A percentile compares a stretch with the other conserved stretches of the same genome.
Conservation (phyloP, 1,140 invertebrate species). For the Ditylenchus dipsaci region DNA sequence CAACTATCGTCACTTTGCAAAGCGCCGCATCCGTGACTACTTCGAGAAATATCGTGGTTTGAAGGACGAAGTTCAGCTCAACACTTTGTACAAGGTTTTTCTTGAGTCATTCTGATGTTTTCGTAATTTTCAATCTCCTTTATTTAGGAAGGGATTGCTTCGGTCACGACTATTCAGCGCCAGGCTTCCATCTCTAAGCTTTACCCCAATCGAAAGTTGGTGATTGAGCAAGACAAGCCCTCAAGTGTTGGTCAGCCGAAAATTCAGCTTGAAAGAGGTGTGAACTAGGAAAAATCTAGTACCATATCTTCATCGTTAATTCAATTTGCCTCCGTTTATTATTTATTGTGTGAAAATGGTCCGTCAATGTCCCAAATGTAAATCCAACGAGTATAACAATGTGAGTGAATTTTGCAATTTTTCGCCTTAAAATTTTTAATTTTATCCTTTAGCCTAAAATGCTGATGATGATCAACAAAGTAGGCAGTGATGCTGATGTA, state of each 20-base stretch:
- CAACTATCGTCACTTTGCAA: conserved; percentile 21
- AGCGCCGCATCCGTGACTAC: conserved; percentile 21
- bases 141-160: conserved; percentile 31
- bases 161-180: conserved; percentile 29
- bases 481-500: no score
- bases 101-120: background rate
- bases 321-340: conserved; percentile 5
- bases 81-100: background rate
- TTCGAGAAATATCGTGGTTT: conserved; percentile 9
- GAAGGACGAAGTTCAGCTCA: background rate
- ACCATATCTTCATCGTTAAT: background rate
- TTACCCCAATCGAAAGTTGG: conserved; percentile 1
- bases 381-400: conserved; percentile 96
- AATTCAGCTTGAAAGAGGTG: background rate
- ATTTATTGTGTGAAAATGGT: background rate
- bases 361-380: conserved; percentile 88
- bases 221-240: conserved; percentile 23
- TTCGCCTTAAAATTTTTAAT: background rate
- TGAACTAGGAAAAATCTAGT: conserved; percentile 2
- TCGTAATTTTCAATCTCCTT: background rate
- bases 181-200: conserved; percentile 32
- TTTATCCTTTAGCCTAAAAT: conserved; percentile 64
- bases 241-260: background rate
- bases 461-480: conserved; percentile 91
- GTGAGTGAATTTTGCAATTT: background rate